Evolutionary conservation across 2,113 vertebrate genomes (phyloP).

Genomic region (Atrichornis clamosus): DNA sequence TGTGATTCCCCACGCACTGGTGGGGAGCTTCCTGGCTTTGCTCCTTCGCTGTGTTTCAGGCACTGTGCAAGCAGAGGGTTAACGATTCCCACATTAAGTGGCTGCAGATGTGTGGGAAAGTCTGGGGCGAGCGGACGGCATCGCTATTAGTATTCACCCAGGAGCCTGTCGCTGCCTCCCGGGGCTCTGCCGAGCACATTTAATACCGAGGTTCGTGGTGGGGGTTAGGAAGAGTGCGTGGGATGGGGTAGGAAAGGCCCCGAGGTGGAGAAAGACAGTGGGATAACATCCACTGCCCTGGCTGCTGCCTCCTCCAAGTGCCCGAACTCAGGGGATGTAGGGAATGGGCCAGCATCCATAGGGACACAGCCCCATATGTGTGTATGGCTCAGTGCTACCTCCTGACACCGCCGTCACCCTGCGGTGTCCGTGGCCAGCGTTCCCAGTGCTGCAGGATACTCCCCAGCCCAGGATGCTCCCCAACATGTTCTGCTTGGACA

Average conservation of each 20-base stretch:
- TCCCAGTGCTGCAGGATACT: background rate
- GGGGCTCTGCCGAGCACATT: conserved; percentile 20
- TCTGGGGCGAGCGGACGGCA: conserved; percentile 49
- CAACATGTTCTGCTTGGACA: fast-evolving
- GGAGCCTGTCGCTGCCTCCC: conserved; percentile 40
- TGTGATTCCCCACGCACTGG: background rate
- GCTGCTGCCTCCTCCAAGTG: background rate
- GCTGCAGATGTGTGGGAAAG: conserved; percentile 75
- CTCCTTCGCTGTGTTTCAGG: background rate
- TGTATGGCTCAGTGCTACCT: background rate
- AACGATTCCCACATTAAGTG: conserved; percentile 64
- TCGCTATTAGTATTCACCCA: conserved; percentile 64
- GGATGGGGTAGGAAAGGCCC: background rate
- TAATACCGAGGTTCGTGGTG: background rate
- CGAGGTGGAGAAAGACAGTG: background rate
- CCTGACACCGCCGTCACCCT: background rate
- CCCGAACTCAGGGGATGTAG: fast-evolving
- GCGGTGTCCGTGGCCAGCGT: fast-evolving
- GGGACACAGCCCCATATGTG: background rate
- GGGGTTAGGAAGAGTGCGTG: conserved; percentile 16
- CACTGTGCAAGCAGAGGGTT: conserved; percentile 26
- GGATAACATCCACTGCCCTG: background rate
- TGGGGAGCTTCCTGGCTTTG: background rate
- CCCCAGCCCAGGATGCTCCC: background rate
- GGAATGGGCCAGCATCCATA: background rate